A percentile compares a stretch with the other conserved stretches of the same genome.
These are phyloP conservation scores for Plecotus auritus DNA, from an alignment of 2,113 vertebrate genomes.

Conservation along the genomic window DNA sequence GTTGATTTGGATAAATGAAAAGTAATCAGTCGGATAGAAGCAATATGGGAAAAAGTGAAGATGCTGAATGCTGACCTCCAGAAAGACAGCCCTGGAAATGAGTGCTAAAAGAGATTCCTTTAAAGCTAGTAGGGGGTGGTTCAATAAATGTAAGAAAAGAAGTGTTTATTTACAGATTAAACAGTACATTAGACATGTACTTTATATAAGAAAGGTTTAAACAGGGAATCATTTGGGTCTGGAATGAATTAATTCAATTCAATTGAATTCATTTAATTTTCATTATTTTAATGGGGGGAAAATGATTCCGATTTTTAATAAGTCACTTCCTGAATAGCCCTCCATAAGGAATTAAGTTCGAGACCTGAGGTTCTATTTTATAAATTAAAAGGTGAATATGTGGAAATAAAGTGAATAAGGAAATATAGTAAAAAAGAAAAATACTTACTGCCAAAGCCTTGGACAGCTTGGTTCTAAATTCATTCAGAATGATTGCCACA, in stretches of 20 bases:
- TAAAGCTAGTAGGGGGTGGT: neutral
- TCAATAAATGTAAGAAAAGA: neutral
- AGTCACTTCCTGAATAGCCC: neutral
- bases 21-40: neutral
- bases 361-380: neutral
- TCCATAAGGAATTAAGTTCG: neutral
- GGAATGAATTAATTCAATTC: neutral
- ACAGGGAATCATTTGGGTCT: neutral
- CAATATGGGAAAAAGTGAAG: neutral
- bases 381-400: neutral
- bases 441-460: slow-evolving; percentile 96
- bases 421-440: slow-evolving; percentile 6
- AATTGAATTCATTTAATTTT: too few species aligned
- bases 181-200: neutral
- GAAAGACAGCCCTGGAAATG: neutral
- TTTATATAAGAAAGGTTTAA: neutral
- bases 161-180: neutral
- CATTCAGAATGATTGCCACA: slow-evolving; percentile 90
- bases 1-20: neutral
- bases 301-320: neutral
- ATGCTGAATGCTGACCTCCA: neutral
- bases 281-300: neutral
- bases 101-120: neutral
- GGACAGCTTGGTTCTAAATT: slow-evolving; percentile 92
- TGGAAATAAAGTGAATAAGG: neutral